Percentiles rank a stretch among this genome's conserved stretches.
These are phyloP conservation scores for Bicyclus anynana DNA, from an alignment of 1,140 invertebrate genomes.

Conservation along the genomic window DNA sequence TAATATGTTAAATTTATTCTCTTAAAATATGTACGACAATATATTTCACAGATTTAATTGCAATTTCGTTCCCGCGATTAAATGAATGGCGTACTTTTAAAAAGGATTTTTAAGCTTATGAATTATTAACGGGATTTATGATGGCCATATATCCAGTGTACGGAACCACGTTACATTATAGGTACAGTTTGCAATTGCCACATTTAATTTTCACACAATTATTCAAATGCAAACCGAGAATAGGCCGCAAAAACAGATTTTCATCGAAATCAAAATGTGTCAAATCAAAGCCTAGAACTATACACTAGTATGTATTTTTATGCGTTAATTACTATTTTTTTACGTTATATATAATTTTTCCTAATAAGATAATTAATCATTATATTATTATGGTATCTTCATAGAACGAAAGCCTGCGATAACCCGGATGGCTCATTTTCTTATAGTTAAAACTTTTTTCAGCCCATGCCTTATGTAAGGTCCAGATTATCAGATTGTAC, in stretches of 20 bases:
- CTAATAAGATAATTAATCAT: no score
- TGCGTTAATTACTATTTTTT: no score
- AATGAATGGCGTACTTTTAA: conserved; percentile 5
- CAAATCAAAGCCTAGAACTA: no score
- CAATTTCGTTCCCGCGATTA: conserved; percentile 3
- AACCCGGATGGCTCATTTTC: no score
- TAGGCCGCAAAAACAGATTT: neutral
- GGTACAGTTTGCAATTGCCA: neutral
- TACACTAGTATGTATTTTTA: no score
- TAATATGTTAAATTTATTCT: neutral
- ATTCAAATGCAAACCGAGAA: neutral
- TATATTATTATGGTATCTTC: no score
- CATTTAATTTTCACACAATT: conserved; percentile 1
- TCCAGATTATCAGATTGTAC: no score
- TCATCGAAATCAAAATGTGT: neutral
- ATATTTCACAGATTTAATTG: conserved; percentile 4
- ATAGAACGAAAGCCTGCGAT: no score
- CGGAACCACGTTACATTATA: no score
- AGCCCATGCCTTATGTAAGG: no score
- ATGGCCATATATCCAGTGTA: neutral
- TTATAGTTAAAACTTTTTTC: no score
- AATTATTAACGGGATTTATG: neutral
- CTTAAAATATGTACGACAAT: neutral
- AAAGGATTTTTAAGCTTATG: conserved; percentile 5
- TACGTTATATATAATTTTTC: no score